A percentile compares a stretch with the other conserved stretches of the same genome.
These are phyloP conservation scores for Synchiropus splendidus DNA, from an alignment of 2,113 vertebrate genomes.

Conservation along the genomic window DNA sequence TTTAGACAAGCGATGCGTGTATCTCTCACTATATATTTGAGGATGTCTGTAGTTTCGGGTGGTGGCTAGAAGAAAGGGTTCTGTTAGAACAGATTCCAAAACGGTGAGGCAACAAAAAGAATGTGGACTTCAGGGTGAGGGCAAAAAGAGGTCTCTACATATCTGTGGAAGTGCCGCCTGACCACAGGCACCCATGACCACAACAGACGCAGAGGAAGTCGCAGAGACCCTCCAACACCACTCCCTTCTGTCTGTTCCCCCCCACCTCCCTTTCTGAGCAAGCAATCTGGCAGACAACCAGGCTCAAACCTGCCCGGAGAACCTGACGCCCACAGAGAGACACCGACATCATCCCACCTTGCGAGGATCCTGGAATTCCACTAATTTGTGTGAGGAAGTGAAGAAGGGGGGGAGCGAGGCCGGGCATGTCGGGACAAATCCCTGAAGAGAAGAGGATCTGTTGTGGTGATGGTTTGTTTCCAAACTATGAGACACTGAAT, in stretches of 20 bases:
- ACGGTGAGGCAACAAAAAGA: no score
- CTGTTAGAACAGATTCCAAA: no score
- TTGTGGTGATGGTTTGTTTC: slow-evolving; percentile 11
- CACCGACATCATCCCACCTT: slow-evolving; percentile 32
- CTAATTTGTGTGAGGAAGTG: slow-evolving; percentile 43
- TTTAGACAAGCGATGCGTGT: no score
- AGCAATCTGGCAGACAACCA: slow-evolving; percentile 21
- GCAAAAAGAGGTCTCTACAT: no score
- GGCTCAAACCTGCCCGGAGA: slow-evolving; percentile 32
- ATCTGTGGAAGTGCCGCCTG: slow-evolving; percentile 3
- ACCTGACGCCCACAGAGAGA: slow-evolving; percentile 35
- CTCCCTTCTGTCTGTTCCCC: slow-evolving; percentile 6
- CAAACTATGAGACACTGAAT: slow-evolving; percentile 10
- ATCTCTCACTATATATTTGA: no score
- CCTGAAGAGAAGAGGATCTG: slow-evolving; percentile 13
- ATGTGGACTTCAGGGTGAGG: slow-evolving; percentile 6
- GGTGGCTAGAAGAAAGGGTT: no score
- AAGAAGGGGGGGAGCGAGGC: slow-evolving; percentile 8
- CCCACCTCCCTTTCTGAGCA: slow-evolving; percentile 1
- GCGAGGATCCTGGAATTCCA: slow-evolving; percentile 50
- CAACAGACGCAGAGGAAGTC: slow-evolving; percentile 16
- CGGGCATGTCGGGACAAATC: slow-evolving; percentile 44
- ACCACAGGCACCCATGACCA: slow-evolving; percentile 2
- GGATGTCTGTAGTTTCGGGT: no score
- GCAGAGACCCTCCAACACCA: slow-evolving; percentile 1